These are phyloP conservation scores for Dichetophora obliterata DNA, from an alignment of 2,888 invertebrate genomes.

Conservation along the genomic window DNA sequence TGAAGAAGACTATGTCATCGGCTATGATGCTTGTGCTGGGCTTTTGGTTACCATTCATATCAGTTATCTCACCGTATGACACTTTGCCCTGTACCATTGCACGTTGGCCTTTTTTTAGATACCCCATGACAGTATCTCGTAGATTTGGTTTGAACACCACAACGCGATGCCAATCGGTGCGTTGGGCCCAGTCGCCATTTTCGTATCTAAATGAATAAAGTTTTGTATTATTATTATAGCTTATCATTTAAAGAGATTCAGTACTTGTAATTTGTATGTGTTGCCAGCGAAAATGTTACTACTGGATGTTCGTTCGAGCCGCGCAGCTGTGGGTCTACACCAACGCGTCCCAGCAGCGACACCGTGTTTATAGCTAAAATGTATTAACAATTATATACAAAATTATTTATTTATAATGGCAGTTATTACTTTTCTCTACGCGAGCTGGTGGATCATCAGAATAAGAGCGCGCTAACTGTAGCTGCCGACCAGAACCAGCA, in stretches of 20 bases:
- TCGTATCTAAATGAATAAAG: constrained; percentile 71
- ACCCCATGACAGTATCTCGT: constrained; percentile 83
- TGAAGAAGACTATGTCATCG: constrained; percentile 88
- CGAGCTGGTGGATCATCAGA: constrained; percentile 43
- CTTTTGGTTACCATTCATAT: constrained; percentile 80
- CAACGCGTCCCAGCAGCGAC: constrained; percentile 87
- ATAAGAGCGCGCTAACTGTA: constrained; percentile 18
- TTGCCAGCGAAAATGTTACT: constrained; percentile 89
- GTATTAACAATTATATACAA: background rate
- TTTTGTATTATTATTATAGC: background rate
- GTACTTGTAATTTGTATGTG: constrained; percentile 85
- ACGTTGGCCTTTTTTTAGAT: constrained; percentile 87
- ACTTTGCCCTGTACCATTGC: constrained; percentile 86
- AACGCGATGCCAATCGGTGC: constrained; percentile 93
- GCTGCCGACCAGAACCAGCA: background rate
- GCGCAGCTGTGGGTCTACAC: constrained; percentile 88
- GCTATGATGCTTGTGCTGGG: constrained; percentile 86
- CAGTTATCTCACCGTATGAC: constrained; percentile 86
- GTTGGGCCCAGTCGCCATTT: constrained; percentile 83
- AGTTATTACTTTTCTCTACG: constrained; percentile 46
- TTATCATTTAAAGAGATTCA: background rate
- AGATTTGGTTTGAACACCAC: constrained; percentile 88
- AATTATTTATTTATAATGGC: background rate
- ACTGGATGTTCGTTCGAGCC: constrained; percentile 88
- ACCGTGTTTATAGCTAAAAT: constrained; percentile 83